Evolutionary conservation across 2,797 vertebrate species (phyloP), one percentile per base, ranked within the genome.

Genomic region (Alcedo atthis): DNA sequence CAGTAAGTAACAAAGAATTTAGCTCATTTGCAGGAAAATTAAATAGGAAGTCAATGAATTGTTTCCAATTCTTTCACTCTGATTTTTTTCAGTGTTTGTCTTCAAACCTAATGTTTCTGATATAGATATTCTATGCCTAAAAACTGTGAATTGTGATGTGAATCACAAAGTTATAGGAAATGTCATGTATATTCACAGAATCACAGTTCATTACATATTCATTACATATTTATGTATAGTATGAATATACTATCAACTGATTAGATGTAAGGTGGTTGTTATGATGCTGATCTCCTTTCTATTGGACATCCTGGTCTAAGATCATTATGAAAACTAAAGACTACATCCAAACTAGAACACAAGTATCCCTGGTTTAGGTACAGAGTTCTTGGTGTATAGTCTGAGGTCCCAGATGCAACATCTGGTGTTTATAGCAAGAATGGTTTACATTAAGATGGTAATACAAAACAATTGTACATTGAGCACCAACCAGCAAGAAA

Each of bases 1-100:
- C 32, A 35, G 32, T 33, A 75, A 18, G 55, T 46, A 73, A 80
- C 21, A 62, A 33, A 18, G 9, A 35, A n/a, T 80, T 81, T 68
- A 28, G 76, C 93, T 89, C 1, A 66, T 68, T 90, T 25, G 24
- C n/a, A 73, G 28, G 18, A 77, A 91, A 87, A 67, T 94, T 90
- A 42, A 71, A 40, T 13, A 77, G 16, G 10, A 92, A 79, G 24
- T 58, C 53, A 87, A 66, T 62, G 35, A 81, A 75, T 35, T 82
- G 5, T 49, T 78, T 19, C 11, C 90, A 77, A 83, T 48, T 82
- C 21, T 6, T 2, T 30, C 28, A 10, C 15, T 58, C 8, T 4
- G 16, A 1, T 80, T 78, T 93, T 76, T 83, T 62, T 9, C 20
- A 63, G 3, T 63, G 13, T 40, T 81, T 71, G 12, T 33, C 46